phyloP scores from a whole-genome alignment of 2,888 invertebrate species.

The Ommatoiulus sabulosus region DNA sequence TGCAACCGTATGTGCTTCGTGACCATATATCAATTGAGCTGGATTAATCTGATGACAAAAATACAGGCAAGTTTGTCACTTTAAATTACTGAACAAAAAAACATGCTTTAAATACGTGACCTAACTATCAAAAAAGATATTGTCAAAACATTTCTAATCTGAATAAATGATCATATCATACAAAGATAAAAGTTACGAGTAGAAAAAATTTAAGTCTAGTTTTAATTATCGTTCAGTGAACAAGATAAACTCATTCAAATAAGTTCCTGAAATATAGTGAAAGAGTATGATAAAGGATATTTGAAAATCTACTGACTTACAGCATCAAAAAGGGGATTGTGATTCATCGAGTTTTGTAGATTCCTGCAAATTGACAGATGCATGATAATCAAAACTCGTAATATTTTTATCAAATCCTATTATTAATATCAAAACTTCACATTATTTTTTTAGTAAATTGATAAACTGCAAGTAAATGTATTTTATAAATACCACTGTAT shows the following conservation, averaged over 20 bases:
- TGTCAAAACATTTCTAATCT: not conserved
- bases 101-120: not conserved
- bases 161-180: not conserved
- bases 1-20: conserved; percentile 44
- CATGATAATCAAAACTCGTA: not conserved
- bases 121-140: not conserved
- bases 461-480: too few relatives aligned
- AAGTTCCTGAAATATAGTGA: not conserved
- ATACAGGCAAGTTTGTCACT: not conserved
- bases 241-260: not conserved
- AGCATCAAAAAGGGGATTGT: conserved; percentile 52
- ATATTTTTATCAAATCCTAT: too few relatives aligned
- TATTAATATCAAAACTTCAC: too few relatives aligned
- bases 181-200: not conserved
- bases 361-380: conserved; percentile 44
- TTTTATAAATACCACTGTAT: too few relatives aligned
- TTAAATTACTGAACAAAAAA: not conserved
- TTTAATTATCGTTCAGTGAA: not conserved
- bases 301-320: conserved; percentile 7
- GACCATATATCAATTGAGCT: conserved; percentile 17
- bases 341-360: conserved; percentile 50
- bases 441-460: too few relatives aligned
- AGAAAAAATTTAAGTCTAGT: not conserved
- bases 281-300: not conserved
- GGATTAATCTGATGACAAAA: conserved; percentile 38